phyloP scores from a whole-genome alignment of 2,113 vertebrate genomes.

The Caloenas nicobarica region DNA sequence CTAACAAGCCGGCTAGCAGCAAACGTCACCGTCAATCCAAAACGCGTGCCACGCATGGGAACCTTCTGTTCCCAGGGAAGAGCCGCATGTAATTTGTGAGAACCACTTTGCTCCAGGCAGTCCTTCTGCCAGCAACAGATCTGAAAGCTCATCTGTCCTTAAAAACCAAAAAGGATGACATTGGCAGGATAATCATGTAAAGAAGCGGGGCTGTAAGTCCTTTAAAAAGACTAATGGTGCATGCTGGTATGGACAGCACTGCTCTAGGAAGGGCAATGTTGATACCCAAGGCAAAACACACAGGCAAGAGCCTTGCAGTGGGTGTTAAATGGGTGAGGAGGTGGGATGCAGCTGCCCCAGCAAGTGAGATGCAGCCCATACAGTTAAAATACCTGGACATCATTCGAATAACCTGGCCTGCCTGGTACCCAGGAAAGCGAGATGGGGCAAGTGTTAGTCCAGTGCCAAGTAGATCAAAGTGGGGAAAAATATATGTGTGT shows the following conservation, averaged over 20 bases:
- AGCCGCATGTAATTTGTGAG: accelerated
- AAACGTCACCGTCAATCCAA: not conserved
- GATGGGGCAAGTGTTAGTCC: not conserved
- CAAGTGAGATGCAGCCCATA: not conserved
- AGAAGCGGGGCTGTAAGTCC: accelerated
- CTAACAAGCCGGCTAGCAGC: not conserved
- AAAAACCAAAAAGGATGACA: not conserved
- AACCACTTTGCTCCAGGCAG: not conserved
- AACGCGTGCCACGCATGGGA: accelerated
- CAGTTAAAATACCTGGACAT: not conserved
- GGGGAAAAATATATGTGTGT: not conserved
- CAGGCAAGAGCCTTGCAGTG: not conserved
- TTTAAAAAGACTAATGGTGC: not conserved
- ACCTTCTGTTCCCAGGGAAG: not conserved
- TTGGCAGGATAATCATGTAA: not conserved
- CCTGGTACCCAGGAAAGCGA: not conserved
- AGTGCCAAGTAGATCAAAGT: not conserved
- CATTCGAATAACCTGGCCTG: not conserved
- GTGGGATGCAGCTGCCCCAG: not conserved
- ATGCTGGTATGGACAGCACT: accelerated
- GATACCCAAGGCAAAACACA: not conserved
- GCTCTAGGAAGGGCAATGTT: not conserved
- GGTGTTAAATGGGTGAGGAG: not conserved
- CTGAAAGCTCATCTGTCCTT: not conserved
- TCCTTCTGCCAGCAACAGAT: not conserved